These are phyloP conservation scores for Porphyrio hochstetteri DNA, from an alignment of 2,113 vertebrate genomes.

Conservation along the genomic window DNA sequence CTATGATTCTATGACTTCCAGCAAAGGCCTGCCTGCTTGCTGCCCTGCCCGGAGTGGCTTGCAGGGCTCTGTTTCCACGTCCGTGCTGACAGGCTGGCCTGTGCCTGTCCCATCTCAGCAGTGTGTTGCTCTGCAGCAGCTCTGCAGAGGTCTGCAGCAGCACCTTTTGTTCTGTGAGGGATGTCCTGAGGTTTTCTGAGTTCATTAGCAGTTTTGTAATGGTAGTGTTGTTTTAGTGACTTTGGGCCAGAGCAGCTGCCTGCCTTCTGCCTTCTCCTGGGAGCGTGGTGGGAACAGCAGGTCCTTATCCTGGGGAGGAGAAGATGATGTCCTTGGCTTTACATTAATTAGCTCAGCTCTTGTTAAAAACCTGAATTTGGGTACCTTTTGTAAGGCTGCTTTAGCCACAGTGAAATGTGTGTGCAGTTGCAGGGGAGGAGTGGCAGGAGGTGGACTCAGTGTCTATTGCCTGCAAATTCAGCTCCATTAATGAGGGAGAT, in stretches of 20 bases:
- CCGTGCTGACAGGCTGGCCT: fast-evolving
- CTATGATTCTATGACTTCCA: no score
- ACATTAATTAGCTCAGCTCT: neutral
- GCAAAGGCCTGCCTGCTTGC: neutral
- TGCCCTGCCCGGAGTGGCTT: neutral
- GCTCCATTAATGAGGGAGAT: neutral
- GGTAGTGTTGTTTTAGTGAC: neutral
- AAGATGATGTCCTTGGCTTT: neutral
- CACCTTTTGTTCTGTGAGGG: fast-evolving
- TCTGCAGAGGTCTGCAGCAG: neutral
- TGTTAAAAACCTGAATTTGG: neutral
- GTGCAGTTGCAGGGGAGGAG: neutral
- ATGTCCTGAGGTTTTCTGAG: neutral
- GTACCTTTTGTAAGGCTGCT: neutral
- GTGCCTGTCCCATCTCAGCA: fast-evolving
- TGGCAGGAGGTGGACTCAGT: neutral
- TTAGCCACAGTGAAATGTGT: neutral
- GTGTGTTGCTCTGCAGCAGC: neutral
- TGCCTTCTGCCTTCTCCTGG: neutral
- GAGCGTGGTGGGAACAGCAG: neutral
- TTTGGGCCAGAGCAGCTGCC: neutral
- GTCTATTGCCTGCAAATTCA: neutral
- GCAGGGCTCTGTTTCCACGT: neutral
- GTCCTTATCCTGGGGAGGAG: neutral
- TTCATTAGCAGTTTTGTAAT: neutral